Conservation (phyloP, 64 coral and sea anemone genomes). For the Trachythela sp. region DNA sequence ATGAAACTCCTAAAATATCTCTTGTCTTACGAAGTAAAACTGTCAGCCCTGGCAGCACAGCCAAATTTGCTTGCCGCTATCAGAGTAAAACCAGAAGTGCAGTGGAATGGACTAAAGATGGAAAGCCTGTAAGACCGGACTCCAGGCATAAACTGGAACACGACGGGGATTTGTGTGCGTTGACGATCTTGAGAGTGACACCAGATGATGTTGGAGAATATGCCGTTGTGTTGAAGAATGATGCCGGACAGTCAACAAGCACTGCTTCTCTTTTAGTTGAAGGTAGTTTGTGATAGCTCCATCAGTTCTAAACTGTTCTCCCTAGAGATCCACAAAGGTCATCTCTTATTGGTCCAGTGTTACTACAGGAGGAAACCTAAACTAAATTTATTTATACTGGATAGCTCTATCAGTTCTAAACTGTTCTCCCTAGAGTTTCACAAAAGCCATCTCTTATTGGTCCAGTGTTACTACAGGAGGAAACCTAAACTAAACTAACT, state of each 20-base stretch:
- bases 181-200: slow-evolving; percentile 71
- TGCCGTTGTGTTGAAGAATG: slow-evolving; percentile 62
- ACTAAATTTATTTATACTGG: no score
- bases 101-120: slow-evolving; percentile 91
- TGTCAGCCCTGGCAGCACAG: slow-evolving; percentile 66
- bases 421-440: no score
- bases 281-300: slow-evolving; percentile 36
- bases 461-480: no score
- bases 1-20: slow-evolving; percentile 74
- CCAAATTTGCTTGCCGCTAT: slow-evolving; percentile 90
- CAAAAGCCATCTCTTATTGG: no score
- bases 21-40: slow-evolving; percentile 81
- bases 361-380: no score
- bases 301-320: no score
- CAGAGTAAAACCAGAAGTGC: slow-evolving; percentile 50
- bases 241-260: slow-evolving; percentile 76
- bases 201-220: slow-evolving; percentile 68
- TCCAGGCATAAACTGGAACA: slow-evolving; percentile 65
- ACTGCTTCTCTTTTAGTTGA: slow-evolving; percentile 82
- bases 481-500: no score
- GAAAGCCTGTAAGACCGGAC: slow-evolving; percentile 55
- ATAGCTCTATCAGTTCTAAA: no score
- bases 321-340: no score
- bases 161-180: slow-evolving; percentile 77
- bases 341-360: no score